phyloP scores from a whole-genome alignment of 2,797 vertebrate genomes.

The Paguma larvata region DNA sequence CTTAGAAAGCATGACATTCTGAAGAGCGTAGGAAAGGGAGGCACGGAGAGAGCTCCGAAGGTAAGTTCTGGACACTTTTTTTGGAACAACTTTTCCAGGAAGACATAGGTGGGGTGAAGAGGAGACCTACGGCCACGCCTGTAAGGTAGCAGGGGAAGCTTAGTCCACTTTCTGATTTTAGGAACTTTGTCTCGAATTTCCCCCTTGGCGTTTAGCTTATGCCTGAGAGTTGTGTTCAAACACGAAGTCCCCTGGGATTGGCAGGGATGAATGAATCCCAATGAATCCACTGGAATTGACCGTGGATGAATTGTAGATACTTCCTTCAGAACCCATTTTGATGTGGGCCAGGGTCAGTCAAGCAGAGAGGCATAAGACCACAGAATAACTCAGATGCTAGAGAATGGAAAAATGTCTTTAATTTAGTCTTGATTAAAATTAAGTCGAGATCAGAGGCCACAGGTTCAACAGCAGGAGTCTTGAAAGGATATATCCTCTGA shows the following conservation, averaged over 20 bases:
- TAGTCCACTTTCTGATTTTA: neutral
- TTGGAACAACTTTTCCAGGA: neutral
- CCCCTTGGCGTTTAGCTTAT: neutral
- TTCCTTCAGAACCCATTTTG: neutral
- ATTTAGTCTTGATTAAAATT: constrained; percentile 67
- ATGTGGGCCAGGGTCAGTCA: neutral
- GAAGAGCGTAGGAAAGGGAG: neutral
- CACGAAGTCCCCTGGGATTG: neutral
- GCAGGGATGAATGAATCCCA: neutral
- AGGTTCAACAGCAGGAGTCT: neutral
- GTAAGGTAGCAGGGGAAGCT: neutral
- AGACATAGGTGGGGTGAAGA: neutral
- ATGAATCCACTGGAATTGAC: neutral
- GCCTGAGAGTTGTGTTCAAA: neutral
- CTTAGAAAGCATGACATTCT: neutral
- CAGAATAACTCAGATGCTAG: neutral
- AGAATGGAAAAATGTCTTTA: neutral
- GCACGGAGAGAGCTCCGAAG: neutral
- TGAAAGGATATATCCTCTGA: neutral
- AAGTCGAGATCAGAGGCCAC: constrained; percentile 39
- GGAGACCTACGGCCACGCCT: neutral
- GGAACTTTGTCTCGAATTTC: neutral
- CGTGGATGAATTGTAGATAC: neutral
- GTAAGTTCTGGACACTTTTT: neutral
- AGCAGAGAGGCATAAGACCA: neutral